These are phyloP conservation scores for Etheostoma cragini DNA, from an alignment of 2,113 vertebrate species.

Conservation along the genomic window DNA sequence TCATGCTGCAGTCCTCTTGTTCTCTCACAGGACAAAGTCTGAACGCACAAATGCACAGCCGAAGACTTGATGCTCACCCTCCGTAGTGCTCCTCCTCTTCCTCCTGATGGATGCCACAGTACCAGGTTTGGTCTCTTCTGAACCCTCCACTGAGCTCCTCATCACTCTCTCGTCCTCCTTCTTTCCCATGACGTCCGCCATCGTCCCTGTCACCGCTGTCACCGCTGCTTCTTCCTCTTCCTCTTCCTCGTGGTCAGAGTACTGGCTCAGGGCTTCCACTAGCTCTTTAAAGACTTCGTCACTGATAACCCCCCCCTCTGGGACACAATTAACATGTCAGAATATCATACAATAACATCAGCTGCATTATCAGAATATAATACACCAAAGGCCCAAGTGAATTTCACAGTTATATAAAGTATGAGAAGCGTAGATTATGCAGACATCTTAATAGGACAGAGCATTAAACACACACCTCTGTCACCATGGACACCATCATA, in stretches of 20 bases:
- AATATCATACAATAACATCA: neutral
- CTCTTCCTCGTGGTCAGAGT: constrained; percentile 94
- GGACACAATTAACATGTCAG: constrained; percentile 34
- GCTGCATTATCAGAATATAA: neutral
- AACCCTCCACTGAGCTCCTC: constrained; percentile 69
- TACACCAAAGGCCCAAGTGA: neutral
- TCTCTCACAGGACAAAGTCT: constrained; percentile 24
- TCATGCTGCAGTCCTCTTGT: constrained; percentile 9
- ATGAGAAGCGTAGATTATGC: neutral
- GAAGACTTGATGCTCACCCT: constrained; percentile 75
- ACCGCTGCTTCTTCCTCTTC: constrained; percentile 88
- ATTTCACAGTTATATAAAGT: neutral
- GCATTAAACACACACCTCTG: constrained; percentile 86
- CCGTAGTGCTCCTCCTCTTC: constrained; percentile 78
- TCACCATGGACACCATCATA: constrained; percentile 98
- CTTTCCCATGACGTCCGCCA: constrained; percentile 83
- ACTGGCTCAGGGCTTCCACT: constrained; percentile 93
- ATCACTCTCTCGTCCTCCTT: constrained; percentile 84
- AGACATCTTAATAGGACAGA: neutral
- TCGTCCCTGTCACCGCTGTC: constrained; percentile 75
- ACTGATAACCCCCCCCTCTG: constrained; percentile 93
- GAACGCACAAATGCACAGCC: constrained; percentile 15
- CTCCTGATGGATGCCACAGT: constrained; percentile 61
- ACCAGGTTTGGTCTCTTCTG: constrained; percentile 73
- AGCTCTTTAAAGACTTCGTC: constrained; percentile 97